These are phyloP conservation scores for Ceratina japonica DNA, from an alignment of 1,140 invertebrate species.

Conservation along the genomic window DNA sequence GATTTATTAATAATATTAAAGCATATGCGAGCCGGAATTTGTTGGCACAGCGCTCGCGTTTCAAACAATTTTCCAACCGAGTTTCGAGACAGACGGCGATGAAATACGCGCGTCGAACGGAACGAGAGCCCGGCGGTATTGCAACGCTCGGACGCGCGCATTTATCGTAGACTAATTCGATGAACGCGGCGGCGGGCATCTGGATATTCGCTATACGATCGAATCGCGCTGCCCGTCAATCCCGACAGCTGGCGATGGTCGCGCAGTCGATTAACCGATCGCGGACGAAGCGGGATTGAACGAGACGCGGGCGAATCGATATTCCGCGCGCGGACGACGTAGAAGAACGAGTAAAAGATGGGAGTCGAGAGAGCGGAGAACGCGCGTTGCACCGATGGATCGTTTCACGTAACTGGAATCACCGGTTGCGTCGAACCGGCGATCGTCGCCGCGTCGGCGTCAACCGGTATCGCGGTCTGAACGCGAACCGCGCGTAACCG, in stretches of 20 bases:
- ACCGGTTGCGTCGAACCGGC: too few species aligned
- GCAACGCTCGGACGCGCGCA: constrained; percentile 23
- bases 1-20: constrained; percentile 11
- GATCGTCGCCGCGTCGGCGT: too few species aligned
- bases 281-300: not conserved
- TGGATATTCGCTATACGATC: constrained; percentile 5
- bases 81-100: not conserved
- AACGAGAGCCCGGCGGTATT: not conserved
- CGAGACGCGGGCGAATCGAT: not conserved
- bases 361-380: not conserved
- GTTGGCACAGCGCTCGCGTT: not conserved
- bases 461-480: too few species aligned
- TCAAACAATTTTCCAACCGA: not conserved
- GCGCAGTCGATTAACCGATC: not conserved
- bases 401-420: constrained; percentile 20
- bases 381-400: not conserved
- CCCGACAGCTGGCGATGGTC: not conserved
- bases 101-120: not conserved
- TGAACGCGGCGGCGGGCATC: not conserved
- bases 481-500: constrained; percentile 25
- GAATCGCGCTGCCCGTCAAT: not conserved
- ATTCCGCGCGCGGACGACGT: not conserved
- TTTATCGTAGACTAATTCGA: constrained; percentile 1
- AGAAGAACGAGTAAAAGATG: not conserved
- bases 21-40: not conserved